phyloP scores from a whole-genome alignment of 2,888 invertebrate genomes.

The Epistrophe grossulariae region DNA sequence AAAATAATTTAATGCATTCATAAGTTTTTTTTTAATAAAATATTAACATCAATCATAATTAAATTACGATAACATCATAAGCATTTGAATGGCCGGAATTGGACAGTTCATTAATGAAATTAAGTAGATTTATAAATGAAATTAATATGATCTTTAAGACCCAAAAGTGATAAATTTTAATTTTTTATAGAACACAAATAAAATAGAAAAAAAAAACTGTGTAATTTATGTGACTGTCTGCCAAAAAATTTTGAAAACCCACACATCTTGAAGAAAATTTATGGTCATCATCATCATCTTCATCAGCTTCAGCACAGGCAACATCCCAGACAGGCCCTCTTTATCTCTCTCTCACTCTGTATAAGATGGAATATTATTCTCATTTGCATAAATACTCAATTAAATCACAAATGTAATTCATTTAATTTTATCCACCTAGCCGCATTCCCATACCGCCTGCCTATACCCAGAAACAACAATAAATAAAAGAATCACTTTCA shows the following conservation, averaged over 20 bases:
- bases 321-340: not conserved
- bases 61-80: conserved; percentile 13
- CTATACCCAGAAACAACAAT: conserved; percentile 37
- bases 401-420: conserved; percentile 69
- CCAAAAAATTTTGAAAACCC: conserved; percentile 30
- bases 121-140: not conserved
- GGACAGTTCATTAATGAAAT: conserved; percentile 7
- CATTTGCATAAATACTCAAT: conserved; percentile 73
- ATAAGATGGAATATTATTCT: conserved; percentile 19
- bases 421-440: conserved; percentile 45
- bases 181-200: not conserved
- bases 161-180: conserved; percentile 23
- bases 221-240: conserved; percentile 47
- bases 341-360: not conserved
- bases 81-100: conserved; percentile 10
- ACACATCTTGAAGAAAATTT: conserved; percentile 45
- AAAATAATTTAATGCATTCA: conserved; percentile 2
- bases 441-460: too few relatives aligned
- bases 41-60: conserved; percentile 12
- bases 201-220: not conserved
- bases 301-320: not conserved
- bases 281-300: conserved; percentile 11
- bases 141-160: conserved; percentile 20
- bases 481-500: conserved; percentile 72
- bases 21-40: not conserved